phyloP scores from a whole-genome alignment of 2,113 vertebrate genomes.

The Montifringilla adamsi region DNA sequence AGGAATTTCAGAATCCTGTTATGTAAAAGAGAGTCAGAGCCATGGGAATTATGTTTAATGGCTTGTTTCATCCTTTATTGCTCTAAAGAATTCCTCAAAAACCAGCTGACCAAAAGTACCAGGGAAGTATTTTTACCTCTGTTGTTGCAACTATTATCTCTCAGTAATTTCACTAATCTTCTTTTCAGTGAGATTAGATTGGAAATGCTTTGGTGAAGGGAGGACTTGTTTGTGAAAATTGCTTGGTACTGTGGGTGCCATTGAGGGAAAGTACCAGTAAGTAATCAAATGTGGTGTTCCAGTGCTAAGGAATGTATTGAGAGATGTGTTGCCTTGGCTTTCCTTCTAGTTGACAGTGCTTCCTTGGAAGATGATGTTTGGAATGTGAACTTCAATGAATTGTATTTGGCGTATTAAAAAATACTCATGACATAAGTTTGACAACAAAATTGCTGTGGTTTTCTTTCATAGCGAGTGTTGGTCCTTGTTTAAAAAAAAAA shows the following conservation, averaged over 20 bases:
- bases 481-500: background rate
- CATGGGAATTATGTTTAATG: constrained; percentile 22
- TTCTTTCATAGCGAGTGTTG: background rate
- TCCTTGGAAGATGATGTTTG: background rate
- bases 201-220: background rate
- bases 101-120: background rate
- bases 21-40: constrained; percentile 35
- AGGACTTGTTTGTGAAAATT: background rate
- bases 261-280: fast-evolving
- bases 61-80: constrained; percentile 40
- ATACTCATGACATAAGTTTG: background rate
- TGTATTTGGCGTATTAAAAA: background rate
- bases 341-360: background rate
- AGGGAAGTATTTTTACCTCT: constrained; percentile 32
- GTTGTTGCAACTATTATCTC: background rate
- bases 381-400: background rate
- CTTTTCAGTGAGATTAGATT: constrained; percentile 35
- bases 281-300: background rate
- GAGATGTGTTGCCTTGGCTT: background rate
- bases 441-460: background rate
- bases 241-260: background rate
- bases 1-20: constrained; percentile 39
- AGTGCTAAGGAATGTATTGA: background rate
- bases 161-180: constrained; percentile 46
- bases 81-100: constrained; percentile 45